Conservation (phyloP, 2,113 vertebrate genomes). For the Acrocephalus arundinaceus region DNA sequence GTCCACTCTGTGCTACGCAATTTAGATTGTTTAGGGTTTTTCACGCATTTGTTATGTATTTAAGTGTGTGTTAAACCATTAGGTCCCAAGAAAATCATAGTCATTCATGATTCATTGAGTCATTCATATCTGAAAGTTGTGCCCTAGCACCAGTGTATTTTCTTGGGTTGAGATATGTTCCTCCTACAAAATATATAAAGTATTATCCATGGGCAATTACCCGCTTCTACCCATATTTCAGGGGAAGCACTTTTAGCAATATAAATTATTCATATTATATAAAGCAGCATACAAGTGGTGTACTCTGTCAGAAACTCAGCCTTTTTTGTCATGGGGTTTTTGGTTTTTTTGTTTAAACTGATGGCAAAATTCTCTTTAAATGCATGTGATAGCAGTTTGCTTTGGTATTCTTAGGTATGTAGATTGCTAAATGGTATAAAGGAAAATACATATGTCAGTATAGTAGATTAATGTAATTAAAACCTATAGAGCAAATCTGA, state of each 20-base stretch:
- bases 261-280: constrained; percentile 75
- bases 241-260: constrained; percentile 59
- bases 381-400: not conserved
- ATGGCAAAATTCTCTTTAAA: constrained; percentile 9
- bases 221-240: constrained; percentile 65
- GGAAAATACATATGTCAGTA: not conserved
- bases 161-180: constrained; percentile 66
- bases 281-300: constrained; percentile 54
- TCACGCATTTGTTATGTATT: constrained; percentile 58
- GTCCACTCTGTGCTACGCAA: not conserved
- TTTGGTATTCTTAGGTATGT: not conserved
- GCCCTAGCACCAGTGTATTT: constrained; percentile 41
- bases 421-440: not conserved
- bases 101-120: constrained; percentile 74
- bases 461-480: constrained; percentile 21
- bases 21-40: constrained; percentile 36
- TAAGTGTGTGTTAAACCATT: constrained; percentile 69
- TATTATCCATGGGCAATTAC: constrained; percentile 75
- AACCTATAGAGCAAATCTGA: not conserved
- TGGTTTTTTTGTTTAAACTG: not conserved
- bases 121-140: constrained; percentile 71
- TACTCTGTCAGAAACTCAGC: constrained; percentile 50
- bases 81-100: constrained; percentile 64
- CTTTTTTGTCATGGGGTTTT: not conserved
- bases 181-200: constrained; percentile 72